Percentiles rank a stretch among this genome's conserved stretches.
Conservation (phyloP, 2,888 invertebrate species). For the Caenorhabditis plicata region DNA sequence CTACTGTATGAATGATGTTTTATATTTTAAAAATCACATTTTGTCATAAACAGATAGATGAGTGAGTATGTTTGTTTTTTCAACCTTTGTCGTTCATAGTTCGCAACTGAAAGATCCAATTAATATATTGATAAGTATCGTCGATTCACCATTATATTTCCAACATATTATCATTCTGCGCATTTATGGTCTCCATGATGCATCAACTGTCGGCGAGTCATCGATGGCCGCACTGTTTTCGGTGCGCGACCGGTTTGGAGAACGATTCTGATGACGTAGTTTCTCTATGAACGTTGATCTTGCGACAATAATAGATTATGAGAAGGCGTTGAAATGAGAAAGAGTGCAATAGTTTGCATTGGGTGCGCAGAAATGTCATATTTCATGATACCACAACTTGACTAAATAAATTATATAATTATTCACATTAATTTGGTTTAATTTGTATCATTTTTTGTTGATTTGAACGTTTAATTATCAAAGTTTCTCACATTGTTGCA, state of each 20-base stretch:
- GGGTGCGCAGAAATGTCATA: too few relatives aligned
- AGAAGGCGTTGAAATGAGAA: constrained; percentile 22
- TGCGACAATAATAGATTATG: constrained; percentile 29
- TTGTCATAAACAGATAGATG: too few relatives aligned
- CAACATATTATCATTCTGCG: constrained; percentile 16
- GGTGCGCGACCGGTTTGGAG: constrained; percentile 41
- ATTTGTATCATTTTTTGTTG: too few relatives aligned
- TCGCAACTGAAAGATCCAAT: too few relatives aligned
- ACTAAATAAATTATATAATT: too few relatives aligned
- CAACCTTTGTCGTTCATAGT: constrained; percentile 50
- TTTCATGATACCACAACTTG: too few relatives aligned
- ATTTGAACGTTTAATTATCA: too few relatives aligned
- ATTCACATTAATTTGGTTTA: neutral
- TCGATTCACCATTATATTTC: constrained; percentile 11
- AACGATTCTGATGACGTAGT: constrained; percentile 47
- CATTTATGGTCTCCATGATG: constrained; percentile 35
- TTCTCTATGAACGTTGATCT: constrained; percentile 52
- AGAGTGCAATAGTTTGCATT: constrained; percentile 26
- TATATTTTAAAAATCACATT: too few relatives aligned
- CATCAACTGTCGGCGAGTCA: constrained; percentile 36
- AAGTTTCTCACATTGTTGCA: too few relatives aligned
- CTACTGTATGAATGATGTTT: too few relatives aligned
- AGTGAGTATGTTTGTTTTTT: too few relatives aligned
- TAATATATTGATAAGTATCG: constrained; percentile 36
- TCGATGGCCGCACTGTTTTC: constrained; percentile 17